Evolutionary conservation across 1,140 invertebrate species (phyloP).

Genomic region (Drosophila triauraria): DNA sequence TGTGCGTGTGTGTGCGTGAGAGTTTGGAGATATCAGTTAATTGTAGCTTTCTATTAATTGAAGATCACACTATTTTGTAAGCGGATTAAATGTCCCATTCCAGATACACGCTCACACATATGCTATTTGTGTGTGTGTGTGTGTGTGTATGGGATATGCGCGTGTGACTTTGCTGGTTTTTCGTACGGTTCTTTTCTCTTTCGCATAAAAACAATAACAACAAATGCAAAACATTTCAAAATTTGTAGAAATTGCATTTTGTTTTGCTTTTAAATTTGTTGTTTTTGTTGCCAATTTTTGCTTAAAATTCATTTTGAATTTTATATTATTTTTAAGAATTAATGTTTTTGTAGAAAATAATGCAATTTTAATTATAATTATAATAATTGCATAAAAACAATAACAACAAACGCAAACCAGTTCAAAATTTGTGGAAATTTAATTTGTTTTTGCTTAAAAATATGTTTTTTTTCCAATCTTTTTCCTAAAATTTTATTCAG

Average conservation of each 20-base stretch:
- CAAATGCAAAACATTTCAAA: not conserved
- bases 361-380: not conserved
- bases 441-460: not conserved
- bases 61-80: constrained; percentile 15
- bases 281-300: not conserved
- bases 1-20: constrained; percentile 9
- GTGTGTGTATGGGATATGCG: not conserved
- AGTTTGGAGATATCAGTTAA: constrained; percentile 1
- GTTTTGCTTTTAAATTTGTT: not conserved
- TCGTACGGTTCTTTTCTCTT: constrained; percentile 7
- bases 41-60: constrained; percentile 28
- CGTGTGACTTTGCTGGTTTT: constrained; percentile 2
- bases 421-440: not conserved
- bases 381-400: not conserved
- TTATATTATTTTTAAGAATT: not conserved
- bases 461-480: not conserved
- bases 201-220: not conserved
- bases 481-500: not conserved
- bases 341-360: not conserved
- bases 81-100: constrained; percentile 15
- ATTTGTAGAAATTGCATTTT: not conserved
- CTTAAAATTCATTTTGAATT: not conserved
- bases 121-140: not conserved
- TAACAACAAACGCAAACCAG: not conserved
- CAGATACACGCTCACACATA: constrained; percentile 10